A percentile compares a stretch with the other conserved stretches of the same genome.
Evolutionary conservation across 2,888 invertebrate genomes (phyloP).

Genomic region (Drosophila leonis): DNA sequence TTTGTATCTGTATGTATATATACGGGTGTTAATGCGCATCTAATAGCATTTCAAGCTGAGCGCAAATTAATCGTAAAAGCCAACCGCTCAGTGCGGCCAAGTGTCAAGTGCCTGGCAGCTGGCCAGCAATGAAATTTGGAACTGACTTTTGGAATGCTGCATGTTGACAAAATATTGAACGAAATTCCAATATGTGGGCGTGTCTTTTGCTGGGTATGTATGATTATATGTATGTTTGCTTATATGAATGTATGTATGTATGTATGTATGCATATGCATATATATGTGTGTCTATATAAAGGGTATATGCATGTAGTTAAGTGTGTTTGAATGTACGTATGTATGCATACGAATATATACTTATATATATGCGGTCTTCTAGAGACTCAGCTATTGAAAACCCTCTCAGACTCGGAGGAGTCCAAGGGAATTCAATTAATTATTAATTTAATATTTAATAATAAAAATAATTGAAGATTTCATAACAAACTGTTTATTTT

Average conservation of each 20-base stretch:
- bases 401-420: too few species aligned
- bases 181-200: slow-evolving; percentile 4
- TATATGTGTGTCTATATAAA: not conserved
- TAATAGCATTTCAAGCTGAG: slow-evolving; percentile 61
- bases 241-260: not conserved
- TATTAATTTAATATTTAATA: too few species aligned
- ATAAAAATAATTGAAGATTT: too few species aligned
- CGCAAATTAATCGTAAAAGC: slow-evolving; percentile 40
- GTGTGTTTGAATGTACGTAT: not conserved
- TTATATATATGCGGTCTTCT: too few species aligned
- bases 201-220: not conserved
- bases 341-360: too few species aligned
- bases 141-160: not conserved
- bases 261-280: not conserved
- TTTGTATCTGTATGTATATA: slow-evolving; percentile 11
- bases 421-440: too few species aligned
- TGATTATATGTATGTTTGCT: not conserved
- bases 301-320: too few species aligned
- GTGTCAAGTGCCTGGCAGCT: slow-evolving; percentile 8
- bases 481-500: too few species aligned
- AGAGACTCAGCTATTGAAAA: too few species aligned
- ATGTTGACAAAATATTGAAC: slow-evolving; percentile 7
- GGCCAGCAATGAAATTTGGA: not conserved
- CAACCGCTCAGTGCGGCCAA: slow-evolving; percentile 14
- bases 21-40: slow-evolving; percentile 63